Conservation (phyloP, 2,113 vertebrate genomes). For the Vombatus ursinus region DNA sequence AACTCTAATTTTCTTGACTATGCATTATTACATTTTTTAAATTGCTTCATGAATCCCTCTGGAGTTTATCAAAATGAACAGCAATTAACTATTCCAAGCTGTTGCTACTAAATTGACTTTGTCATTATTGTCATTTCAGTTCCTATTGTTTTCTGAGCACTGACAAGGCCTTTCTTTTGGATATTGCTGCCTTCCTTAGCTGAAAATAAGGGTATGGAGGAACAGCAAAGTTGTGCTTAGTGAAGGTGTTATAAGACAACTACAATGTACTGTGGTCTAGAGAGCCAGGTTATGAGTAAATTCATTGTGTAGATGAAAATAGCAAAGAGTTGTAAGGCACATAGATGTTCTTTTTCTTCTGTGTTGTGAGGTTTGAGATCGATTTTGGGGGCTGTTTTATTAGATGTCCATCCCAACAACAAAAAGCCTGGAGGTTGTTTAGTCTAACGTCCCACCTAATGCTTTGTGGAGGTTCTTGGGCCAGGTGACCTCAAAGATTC, state of each 20-base stretch:
- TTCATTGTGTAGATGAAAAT: neutral
- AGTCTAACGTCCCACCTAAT: neutral
- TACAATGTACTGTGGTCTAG: neutral
- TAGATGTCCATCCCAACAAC: neutral
- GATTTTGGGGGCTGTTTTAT: neutral
- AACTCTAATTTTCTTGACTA: neutral
- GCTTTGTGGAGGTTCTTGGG: neutral
- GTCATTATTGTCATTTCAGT: neutral
- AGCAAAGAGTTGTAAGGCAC: neutral
- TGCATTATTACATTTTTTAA: constrained; percentile 5
- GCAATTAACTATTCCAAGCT: neutral
- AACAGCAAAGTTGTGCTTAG: neutral
- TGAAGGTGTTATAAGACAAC: neutral
- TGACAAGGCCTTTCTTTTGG: neutral
- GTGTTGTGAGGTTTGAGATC: constrained; percentile 3
- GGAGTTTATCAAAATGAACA: constrained; percentile 4
- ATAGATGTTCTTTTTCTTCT: neutral
- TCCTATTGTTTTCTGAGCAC: neutral
- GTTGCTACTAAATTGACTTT: neutral
- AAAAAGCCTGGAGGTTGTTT: neutral
- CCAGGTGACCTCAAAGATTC: neutral
- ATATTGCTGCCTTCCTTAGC: neutral
- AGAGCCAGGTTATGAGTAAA: neutral
- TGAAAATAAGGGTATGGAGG: neutral
- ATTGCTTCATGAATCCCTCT: constrained; percentile 11